These are phyloP conservation scores for Phyto melanocephala DNA, from an alignment of 2,888 invertebrate genomes.

Conservation along the genomic window DNA sequence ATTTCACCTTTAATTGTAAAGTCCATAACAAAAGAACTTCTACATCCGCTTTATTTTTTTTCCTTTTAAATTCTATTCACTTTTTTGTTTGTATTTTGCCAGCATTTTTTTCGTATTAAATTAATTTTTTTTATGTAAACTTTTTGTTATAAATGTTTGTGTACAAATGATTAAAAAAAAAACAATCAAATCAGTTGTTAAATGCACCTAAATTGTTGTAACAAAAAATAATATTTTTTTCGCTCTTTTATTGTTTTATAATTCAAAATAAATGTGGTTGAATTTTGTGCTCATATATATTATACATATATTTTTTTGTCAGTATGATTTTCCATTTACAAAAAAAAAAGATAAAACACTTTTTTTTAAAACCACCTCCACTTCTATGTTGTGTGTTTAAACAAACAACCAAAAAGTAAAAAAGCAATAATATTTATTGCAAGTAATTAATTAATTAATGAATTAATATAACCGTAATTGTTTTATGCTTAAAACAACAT, in stretches of 20 bases:
- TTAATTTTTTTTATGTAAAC: conserved; percentile 21
- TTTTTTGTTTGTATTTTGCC: conserved; percentile 23
- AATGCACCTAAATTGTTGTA: conserved; percentile 55
- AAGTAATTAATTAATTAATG: conserved; percentile 40
- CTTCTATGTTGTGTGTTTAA: conserved; percentile 45
- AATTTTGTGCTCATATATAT: conserved; percentile 72
- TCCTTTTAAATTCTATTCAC: not conserved
- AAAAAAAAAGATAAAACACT: conserved; percentile 33
- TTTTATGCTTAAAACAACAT: conserved; percentile 39
- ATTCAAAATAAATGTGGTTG: conserved; percentile 69
- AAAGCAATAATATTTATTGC: conserved; percentile 15
- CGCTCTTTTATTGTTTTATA: conserved; percentile 21
- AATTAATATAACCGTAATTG: conserved; percentile 18
- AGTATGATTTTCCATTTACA: conserved; percentile 55
- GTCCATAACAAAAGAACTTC: not conserved
- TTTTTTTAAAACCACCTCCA: conserved; percentile 2
- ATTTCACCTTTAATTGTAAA: not conserved
- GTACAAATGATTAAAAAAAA: not conserved
- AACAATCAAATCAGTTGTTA: conserved; percentile 37
- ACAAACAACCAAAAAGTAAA: conserved; percentile 3
- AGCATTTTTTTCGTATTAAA: conserved; percentile 26
- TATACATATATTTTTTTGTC: conserved; percentile 33
- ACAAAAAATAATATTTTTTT: conserved; percentile 25
- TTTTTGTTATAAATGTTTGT: conserved; percentile 17
- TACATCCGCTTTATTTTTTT: conserved; percentile 4